Evolutionary conservation across 2,797 vertebrate species (phyloP).

Genomic region (Cyprinella venusta): DNA sequence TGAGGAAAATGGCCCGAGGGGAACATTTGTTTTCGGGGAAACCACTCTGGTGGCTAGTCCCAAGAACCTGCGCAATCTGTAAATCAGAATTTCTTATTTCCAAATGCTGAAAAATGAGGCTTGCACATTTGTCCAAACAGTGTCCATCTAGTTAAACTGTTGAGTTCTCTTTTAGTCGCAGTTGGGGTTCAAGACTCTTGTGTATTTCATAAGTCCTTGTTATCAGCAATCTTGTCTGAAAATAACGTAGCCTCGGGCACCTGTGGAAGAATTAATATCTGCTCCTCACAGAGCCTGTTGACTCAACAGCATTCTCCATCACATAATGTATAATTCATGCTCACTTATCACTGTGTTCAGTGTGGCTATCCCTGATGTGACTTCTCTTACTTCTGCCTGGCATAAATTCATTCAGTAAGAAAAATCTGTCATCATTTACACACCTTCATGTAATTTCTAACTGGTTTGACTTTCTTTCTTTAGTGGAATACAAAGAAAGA

Average conservation of each 20-base stretch:
- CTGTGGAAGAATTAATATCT: slow-evolving; percentile 43
- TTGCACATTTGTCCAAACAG: background rate
- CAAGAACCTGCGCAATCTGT: too few species aligned
- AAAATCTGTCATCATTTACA: background rate
- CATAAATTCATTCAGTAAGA: background rate
- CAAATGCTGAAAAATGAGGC: background rate
- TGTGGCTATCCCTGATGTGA: background rate
- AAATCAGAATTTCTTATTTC: background rate
- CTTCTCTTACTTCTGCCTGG: slow-evolving; percentile 1
- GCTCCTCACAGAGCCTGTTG: slow-evolving; percentile 1
- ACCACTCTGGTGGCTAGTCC: too few species aligned
- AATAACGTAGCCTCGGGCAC: slow-evolving; percentile 28
- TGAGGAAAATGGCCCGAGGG: too few species aligned
- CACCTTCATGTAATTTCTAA: background rate
- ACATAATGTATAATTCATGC: background rate
- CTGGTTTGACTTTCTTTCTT: background rate
- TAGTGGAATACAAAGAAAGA: background rate
- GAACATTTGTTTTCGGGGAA: too few species aligned
- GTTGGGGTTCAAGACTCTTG: background rate
- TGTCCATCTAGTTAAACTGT: background rate
- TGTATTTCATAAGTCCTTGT: slow-evolving; percentile 40
- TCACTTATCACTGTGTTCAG: background rate
- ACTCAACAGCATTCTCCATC: background rate
- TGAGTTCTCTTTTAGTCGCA: slow-evolving; percentile 16
- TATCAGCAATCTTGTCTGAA: slow-evolving; percentile 33